A percentile compares a stretch with the other conserved stretches of the same genome.
Conservation (phyloP, 2,113 vertebrate species). For the Hystrix brachyura region DNA sequence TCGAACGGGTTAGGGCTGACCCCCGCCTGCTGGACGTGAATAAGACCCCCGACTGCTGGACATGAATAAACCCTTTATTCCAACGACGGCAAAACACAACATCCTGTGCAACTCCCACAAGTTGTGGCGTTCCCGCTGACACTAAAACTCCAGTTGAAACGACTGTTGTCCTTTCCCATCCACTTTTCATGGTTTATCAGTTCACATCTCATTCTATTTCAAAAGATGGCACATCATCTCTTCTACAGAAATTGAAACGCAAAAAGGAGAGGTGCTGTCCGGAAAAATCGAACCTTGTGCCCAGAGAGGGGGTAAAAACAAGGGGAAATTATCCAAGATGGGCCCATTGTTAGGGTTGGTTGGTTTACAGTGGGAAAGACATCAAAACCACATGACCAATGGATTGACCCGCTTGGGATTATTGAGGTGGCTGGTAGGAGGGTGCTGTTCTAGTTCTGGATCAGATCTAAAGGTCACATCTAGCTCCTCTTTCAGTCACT, state of each 20-base stretch:
- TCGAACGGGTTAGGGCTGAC: neutral
- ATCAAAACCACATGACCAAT: neutral
- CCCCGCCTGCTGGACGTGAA: neutral
- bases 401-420: neutral
- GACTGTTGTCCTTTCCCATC: neutral
- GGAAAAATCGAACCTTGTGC: neutral
- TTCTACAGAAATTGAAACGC: neutral
- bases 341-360: neutral
- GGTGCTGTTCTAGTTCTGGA: neutral
- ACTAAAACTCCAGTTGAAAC: conserved; percentile 3
- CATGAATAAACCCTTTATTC: neutral
- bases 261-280: neutral
- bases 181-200: neutral
- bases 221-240: neutral
- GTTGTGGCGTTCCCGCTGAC: neutral
- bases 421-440: neutral
- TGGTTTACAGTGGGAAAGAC: neutral
- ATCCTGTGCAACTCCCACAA: neutral
- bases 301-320: neutral
- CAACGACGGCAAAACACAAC: neutral
- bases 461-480: neutral
- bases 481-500: neutral
- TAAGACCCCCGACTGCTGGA: neutral
- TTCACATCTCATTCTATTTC: conserved; percentile 30
- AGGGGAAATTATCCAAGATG: neutral